Conservation (phyloP, 2,113 vertebrate species). For the cattle (Bos taurus) region ARS-UCD2.0 NC_037339.1:54069001-54069500, state of each 20-base stretch:
- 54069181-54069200: neutral
- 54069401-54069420: neutral
- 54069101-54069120: neutral
- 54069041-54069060: neutral
- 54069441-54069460: neutral
- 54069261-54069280: neutral
- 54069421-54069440: neutral
- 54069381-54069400: neutral
- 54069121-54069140: neutral
- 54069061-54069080: neutral
- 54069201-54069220: neutral
- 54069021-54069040: neutral
- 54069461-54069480: neutral
- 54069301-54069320: neutral
- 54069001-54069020: neutral
- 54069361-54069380: neutral
- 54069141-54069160: neutral
- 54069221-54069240: neutral
- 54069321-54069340: neutral
- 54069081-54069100: neutral
- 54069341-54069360: fast-evolving
- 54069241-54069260: neutral
- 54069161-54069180: neutral
- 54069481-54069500: neutral
- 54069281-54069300: neutral